Conservation (phyloP, 92 coral and sea anemone species). For the Scolanthus callimorphus region DNA sequence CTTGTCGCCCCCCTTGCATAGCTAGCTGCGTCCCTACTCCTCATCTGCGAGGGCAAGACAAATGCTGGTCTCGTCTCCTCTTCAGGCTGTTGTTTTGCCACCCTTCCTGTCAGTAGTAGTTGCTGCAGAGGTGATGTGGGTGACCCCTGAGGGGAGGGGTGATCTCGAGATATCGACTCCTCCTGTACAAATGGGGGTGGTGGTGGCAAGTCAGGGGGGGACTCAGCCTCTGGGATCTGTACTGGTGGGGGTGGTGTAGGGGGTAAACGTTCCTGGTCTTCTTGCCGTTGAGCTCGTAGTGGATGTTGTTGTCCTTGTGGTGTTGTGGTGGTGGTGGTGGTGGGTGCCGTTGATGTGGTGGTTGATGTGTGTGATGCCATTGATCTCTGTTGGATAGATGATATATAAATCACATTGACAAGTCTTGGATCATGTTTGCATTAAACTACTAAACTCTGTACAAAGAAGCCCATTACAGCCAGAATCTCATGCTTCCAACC, state of each 20-base stretch:
- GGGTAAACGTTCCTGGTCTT: neutral
- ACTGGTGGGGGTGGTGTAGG: neutral
- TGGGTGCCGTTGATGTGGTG: neutral
- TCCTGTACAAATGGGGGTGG: slow-evolving; percentile 8
- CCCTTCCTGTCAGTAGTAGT: neutral
- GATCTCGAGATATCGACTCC: no score
- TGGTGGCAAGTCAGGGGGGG: slow-evolving; percentile 10
- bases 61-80: neutral
- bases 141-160: neutral
- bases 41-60: neutral
- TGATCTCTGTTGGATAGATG: no score
- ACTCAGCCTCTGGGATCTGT: neutral
- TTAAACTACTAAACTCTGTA: no score
- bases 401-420: no score
- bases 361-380: neutral
- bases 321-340: slow-evolving; percentile 3
- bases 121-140: neutral
- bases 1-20: no score
- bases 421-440: no score
- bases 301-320: neutral
- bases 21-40: neutral
- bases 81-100: neutral
- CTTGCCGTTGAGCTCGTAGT: neutral
- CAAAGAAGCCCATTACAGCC: no score
- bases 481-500: no score